Percentiles rank a stretch among this genome's conserved stretches.
Conservation (phyloP, 2,797 vertebrate species). For the Manis crassicaudata region DNA sequence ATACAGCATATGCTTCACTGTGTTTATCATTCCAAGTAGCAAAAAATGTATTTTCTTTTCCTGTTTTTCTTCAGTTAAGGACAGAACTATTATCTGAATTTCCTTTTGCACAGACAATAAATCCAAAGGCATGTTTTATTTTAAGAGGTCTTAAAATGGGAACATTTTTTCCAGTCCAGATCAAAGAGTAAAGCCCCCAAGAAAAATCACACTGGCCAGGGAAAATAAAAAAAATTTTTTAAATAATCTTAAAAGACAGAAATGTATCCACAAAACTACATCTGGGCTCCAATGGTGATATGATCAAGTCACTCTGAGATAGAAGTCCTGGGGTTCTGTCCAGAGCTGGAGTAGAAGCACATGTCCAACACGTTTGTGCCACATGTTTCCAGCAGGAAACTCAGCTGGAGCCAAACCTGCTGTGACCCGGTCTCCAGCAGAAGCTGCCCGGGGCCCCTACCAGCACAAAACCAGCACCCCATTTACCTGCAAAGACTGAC, state of each 20-base stretch:
- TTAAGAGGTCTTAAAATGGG: slow-evolving; percentile 69
- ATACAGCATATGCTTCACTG: neutral
- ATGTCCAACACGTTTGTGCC: neutral
- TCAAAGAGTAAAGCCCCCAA: slow-evolving; percentile 63
- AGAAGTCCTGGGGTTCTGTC: neutral
- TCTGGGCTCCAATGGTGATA: slow-evolving; percentile 47
- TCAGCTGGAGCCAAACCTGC: neutral
- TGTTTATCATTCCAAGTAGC: slow-evolving; percentile 65
- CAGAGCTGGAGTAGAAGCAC: neutral
- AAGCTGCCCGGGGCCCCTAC: neutral
- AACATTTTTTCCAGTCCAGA: slow-evolving; percentile 67
- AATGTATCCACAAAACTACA: slow-evolving; percentile 59
- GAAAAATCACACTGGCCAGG: slow-evolving; percentile 61
- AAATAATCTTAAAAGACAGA: slow-evolving; percentile 58
- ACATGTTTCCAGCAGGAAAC: neutral
- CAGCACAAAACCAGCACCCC: neutral
- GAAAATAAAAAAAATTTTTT: slow-evolving; percentile 59
- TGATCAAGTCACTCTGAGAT: slow-evolving; percentile 46
- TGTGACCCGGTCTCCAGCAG: neutral
- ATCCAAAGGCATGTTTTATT: slow-evolving; percentile 72
- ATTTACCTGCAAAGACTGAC: neutral
- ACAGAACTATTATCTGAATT: slow-evolving; percentile 72
- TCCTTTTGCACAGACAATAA: slow-evolving; percentile 65
- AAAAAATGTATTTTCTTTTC: slow-evolving; percentile 75
- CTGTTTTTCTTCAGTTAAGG: slow-evolving; percentile 71